Base-by-base conservation (phyloP, 2,888 invertebrate genomes). In the Ischnura elegans region DNA sequence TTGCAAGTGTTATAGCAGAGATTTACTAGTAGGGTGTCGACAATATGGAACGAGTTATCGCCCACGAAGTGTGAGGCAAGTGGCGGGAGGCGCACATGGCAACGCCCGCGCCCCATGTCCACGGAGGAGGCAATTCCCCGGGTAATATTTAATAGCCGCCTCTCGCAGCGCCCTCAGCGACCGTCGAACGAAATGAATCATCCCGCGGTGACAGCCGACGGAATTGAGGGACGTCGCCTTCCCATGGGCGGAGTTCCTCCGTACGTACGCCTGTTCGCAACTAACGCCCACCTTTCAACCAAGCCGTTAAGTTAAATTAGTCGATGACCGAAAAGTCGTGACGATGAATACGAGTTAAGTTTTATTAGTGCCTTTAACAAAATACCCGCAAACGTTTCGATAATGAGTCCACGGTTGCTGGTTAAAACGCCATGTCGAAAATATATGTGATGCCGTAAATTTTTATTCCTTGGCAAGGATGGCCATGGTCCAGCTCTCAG, bases 251-350 rank as follows among this genome's bases (percentile, higher is more conserved):
- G 76, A 76, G 76, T 76, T 36, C 16, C 36, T 76, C 36, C 76
- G 76, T 29, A n/a, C 76, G 76, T 29, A 2, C 36, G 76, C 76
- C 76, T 3, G 76, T 1, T 36, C 76, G 76, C 36, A 76, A 76
- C 76, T 10, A n/a, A 36, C 76, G 76, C 4, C 76, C n/a, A n/a
- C n/a, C n/a, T n/a, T n/a, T n/a, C n/a, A 36, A 3, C 13, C 29
- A 36, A 76, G 76, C 36, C 76, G 76, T 76, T 76, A 76, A 36
- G 76, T 76, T 76, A 76, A 76, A 76, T 76, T 76, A 76, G 76
- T 76, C 76, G 76, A 13, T 36, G 76, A 76, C 76, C 29, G 29
- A 10, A 36, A 76, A 76, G 76, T 76, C 76, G 76, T 76, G 76
- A 76, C 76, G 76, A 36, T 29, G 76, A 76, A 36, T 76, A 29